Base-by-base conservation (phyloP, 2,797 vertebrate species). In the Melanotaenia boesemani region DNA sequence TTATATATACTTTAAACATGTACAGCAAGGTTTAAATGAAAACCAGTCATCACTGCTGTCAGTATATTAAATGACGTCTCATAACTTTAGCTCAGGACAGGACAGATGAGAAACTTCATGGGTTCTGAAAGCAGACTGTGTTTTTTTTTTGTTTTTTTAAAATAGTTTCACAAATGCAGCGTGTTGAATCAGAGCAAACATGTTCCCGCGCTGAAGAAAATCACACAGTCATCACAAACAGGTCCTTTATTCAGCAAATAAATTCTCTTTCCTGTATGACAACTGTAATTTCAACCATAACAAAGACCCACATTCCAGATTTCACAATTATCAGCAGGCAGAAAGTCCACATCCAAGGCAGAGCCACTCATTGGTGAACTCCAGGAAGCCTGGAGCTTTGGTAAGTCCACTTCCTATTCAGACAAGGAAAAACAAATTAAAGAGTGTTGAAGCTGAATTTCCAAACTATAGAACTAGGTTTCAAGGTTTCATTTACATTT, bases 361-460 rank as follows among this genome's bases (percentile, higher is more conserved):
- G 61, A 90, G 80, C 89, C 89, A 90, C 67, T 89, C 92, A 28
- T 90, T 93, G 36, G 89, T 89, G 61, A 78, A 91, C 72, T 93
- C 88, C 0, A 61, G 13, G 41, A 84, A 93, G 34, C 91, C 92
- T 2, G 88, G 85, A 63, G 85, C 76, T 58, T 70, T 86, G 65
- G 26, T 65, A 54, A 92, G 90, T 83, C 89, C 91, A 67, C 89
- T 93, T 69, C 81, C 88, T 92, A 69, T 32, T 13, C 28, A 69
- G 57, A 72, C 5, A 76, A 50, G 18, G 82, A 77, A 72, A 26
- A 77, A 32, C 52, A 64, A 58, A 6, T 52, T 3, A 54, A 13
- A 1, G 4, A 72, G 37, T 22, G 7, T 61, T 18, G 0, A 0
- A 34, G 56, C 2, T 34, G 6, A 36, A 7, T 44, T 46, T 56